Evolutionary conservation across 2,888 invertebrate genomes (phyloP).

Genomic region (Eudasyphora cyanicolor): DNA sequence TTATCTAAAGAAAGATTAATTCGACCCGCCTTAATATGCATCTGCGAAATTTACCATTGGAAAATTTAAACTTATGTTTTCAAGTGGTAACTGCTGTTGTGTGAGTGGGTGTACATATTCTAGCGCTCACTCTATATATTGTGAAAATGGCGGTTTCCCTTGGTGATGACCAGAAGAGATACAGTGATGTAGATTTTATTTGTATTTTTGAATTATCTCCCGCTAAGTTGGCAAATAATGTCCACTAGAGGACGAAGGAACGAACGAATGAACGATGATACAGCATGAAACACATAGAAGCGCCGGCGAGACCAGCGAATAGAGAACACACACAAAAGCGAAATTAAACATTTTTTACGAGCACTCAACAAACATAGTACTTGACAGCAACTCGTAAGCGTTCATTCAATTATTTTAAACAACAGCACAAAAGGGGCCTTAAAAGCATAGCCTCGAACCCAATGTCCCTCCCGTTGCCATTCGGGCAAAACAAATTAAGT

Average conservation of each 20-base stretch:
- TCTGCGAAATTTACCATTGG: too few species aligned
- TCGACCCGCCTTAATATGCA: too few species aligned
- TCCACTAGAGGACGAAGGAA: background rate
- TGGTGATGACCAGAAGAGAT: background rate
- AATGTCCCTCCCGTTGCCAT: constrained; percentile 18
- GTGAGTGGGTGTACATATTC: background rate
- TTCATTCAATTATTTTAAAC: constrained; percentile 56
- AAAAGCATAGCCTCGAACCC: constrained; percentile 45
- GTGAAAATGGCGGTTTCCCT: background rate
- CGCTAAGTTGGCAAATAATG: constrained; percentile 30
- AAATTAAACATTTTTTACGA: constrained; percentile 47
- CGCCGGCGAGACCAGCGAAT: background rate
- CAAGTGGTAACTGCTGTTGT: background rate
- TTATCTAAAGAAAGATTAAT: too few species aligned
- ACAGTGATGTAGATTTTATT: constrained; percentile 29
- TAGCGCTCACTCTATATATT: too few species aligned
- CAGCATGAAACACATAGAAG: background rate
- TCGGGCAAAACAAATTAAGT: constrained; percentile 53
- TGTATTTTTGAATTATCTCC: constrained; percentile 32
- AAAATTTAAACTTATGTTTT: background rate
- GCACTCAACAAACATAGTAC: constrained; percentile 39
- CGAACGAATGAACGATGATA: background rate
- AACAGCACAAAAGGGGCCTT: constrained; percentile 48
- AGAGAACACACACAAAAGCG: constrained; percentile 29
- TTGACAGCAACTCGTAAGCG: constrained; percentile 20